Evolutionary conservation across 2,113 vertebrate species (phyloP), one percentile per base, ranked within the genome.

Genomic region (Oryzias curvinotus): DNA sequence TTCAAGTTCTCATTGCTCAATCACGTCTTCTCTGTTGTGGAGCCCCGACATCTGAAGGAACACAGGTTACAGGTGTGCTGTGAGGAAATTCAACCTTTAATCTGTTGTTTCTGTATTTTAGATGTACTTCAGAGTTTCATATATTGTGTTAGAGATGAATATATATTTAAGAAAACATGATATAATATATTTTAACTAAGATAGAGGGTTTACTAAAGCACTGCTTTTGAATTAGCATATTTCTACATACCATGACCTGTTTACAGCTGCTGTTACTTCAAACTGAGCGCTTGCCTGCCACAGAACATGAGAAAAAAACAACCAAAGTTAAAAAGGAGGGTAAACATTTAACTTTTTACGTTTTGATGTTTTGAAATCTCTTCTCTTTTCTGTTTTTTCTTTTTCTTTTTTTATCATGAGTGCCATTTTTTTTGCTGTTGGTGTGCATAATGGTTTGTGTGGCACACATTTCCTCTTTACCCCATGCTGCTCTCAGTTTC

Each of bases 91-190:
- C 50, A 52, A 49, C 45, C 14, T 23, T 42, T 45, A 43, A 68
- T 41, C 53, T 52, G 14, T 14, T 50, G 51, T 62, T 67, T 76
- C 74, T 19, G 49, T 75, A 65, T 66, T 65, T 55, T 47, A 79
- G 23, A 54, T 70, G 74, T 51, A 65, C 63, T 53, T 67, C 52
- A 74, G 78, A 68, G 67, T 82, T 73, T 75, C 71, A 84, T 76
- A 80, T 74, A 69, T 77, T 74, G 61, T 64, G 64, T 84, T 80
- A 80, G 72, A 87, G 65, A 85, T 74, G 52, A 81, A 84, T 84
- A 85, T 85, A 85, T 85, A 85, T 77, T 73, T 78, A 57, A 79
- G 76, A 70, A 66, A 36, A 12, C 8, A 12, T 36, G 7, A 51
- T 68, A 68, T 76, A 1, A 4, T 78, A 77, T 75, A 84, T 85